These are phyloP conservation scores for Eremophila alpestris DNA, from an alignment of 2,797 vertebrate species.

Conservation along the genomic window DNA sequence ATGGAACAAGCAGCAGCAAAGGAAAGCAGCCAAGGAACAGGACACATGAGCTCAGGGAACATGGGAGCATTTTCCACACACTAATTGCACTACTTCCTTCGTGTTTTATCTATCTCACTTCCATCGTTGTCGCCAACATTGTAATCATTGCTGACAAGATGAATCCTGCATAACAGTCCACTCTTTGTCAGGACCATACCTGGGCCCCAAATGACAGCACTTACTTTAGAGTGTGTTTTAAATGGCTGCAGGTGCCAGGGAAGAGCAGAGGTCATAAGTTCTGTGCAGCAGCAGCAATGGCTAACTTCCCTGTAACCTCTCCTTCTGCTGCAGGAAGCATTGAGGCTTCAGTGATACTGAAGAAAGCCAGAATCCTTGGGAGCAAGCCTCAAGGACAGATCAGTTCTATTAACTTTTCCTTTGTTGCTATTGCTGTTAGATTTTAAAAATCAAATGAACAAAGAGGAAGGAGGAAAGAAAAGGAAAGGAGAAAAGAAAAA, in stretches of 20 bases:
- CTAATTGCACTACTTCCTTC: not conserved
- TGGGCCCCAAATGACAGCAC: not conserved
- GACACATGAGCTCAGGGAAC: not conserved
- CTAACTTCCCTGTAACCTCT: not conserved
- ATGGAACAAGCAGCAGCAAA: not conserved
- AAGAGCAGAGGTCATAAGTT: not conserved
- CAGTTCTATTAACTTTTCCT: not conserved
- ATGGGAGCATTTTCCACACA: not conserved
- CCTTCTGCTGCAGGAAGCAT: not conserved
- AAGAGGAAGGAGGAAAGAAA: not conserved
- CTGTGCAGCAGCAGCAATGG: accelerated
- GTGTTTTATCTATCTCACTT: not conserved
- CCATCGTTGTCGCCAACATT: not conserved
- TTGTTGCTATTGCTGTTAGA: not conserved
- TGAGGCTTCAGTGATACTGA: not conserved
- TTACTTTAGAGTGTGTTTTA: not conserved
- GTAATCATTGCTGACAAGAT: not conserved
- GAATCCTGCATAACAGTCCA: not conserved
- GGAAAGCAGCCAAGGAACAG: not conserved
- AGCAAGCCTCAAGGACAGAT: not conserved
- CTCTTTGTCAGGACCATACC: not conserved
- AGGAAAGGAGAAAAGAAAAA: too few species aligned
- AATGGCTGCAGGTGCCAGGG: not conserved
- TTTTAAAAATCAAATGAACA: not conserved
- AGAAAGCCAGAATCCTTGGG: not conserved